Base-by-base conservation (phyloP, 2,888 invertebrate species). In the Pimpla rufipes region DNA sequence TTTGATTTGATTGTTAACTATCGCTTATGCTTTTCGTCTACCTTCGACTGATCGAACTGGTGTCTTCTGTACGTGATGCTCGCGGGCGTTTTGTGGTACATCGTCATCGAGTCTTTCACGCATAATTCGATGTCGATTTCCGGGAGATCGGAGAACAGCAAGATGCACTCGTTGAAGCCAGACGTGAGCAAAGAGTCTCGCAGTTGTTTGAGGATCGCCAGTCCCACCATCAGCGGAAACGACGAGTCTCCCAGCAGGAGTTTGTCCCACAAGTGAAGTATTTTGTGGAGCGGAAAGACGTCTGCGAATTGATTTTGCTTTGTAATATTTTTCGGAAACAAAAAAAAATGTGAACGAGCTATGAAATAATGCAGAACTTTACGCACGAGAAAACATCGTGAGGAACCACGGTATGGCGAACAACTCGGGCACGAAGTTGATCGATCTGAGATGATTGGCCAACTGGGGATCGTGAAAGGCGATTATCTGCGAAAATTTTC, bases 361-460 rank as follows among this genome's bases (percentile, higher is more conserved):
- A 21, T 35, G 70, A 50, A 11, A 8, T 10, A 21, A 3, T 11
- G 8, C 2, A 2, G 5, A 55, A 55, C 10, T 23, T 62, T 11
- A 95, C 97, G 96, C 94, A 99, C 98, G 99, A 79, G 99, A 98
- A 94, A 98, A 99, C 98, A 99, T 98, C 6, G 99, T 99, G 45
- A 99, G 94, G 93, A 99, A 99, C 99, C 99, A 99, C 0, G 99
- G 99, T 93, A 99, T 99, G 21, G 99, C 98, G 94, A 99, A 99
- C 16, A 99, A 94, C 93, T 99, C 99, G 0, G 99, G 99, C 87
- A 97, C 98, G 93, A 99, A 99, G 90, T 97, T 98, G 87, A 99
- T 99, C 16, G 96, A 96, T 89, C 97, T 96, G 66, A 99, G 94
- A 93, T 99, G 99, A 91, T 97, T 97, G 1, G 98, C 97, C 79